Conservation (phyloP, 2,113 vertebrate species). For the Bujurquina vittata region DNA sequence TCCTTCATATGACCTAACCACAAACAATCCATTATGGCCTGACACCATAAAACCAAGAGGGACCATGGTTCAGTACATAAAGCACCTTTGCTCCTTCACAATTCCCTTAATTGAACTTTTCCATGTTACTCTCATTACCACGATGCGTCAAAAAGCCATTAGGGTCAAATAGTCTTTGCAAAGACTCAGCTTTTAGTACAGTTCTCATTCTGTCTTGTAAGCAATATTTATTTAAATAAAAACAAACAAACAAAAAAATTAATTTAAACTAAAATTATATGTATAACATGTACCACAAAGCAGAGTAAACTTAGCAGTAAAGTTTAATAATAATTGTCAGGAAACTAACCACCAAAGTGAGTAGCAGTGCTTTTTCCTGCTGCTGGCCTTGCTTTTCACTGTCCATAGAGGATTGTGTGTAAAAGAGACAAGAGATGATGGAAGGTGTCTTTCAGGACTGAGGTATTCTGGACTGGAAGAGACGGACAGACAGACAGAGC, state of each 20-base stretch:
- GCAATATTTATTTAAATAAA: background rate
- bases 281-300: background rate
- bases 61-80: constrained; percentile 40
- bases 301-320: background rate
- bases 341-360: constrained; percentile 53
- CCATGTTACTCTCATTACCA: constrained; percentile 49
- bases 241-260: background rate
- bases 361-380: constrained; percentile 42
- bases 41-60: constrained; percentile 53
- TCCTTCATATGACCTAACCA: constrained; percentile 68
- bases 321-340: constrained; percentile 12
- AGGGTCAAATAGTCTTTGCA: constrained; percentile 34
- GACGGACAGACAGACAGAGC: background rate
- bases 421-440: constrained; percentile 46
- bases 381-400: constrained; percentile 42
- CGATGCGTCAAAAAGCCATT: constrained; percentile 50
- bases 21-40: constrained; percentile 59
- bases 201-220: constrained; percentile 14
- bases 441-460: constrained; percentile 25
- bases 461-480: background rate
- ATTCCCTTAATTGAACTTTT: constrained; percentile 65
- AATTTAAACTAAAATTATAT: background rate
- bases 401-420: constrained; percentile 49
- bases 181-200: constrained; percentile 9
- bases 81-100: constrained; percentile 52